Evolutionary conservation across 2,888 invertebrate genomes (phyloP).

Genomic region (Trichogramma dendrolimi): DNA sequence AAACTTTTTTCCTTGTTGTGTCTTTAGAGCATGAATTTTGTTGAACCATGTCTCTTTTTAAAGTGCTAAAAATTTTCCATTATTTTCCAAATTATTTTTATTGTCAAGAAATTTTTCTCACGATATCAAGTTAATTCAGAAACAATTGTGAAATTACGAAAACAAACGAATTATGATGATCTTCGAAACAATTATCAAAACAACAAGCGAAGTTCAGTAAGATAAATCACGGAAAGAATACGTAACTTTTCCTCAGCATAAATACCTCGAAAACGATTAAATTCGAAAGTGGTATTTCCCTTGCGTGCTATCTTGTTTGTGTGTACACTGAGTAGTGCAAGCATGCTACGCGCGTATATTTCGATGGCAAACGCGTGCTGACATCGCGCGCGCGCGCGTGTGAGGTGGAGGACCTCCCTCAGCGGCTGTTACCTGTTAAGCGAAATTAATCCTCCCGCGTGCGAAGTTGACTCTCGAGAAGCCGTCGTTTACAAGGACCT

Average conservation of each 20-base stretch:
- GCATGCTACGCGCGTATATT: not conserved
- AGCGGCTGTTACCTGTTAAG: conserved; percentile 44
- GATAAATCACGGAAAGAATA: no score
- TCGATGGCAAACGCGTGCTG: conserved; percentile 24
- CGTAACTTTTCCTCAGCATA: not conserved
- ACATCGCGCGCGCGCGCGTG: conserved; percentile 19
- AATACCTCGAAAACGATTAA: conserved; percentile 28
- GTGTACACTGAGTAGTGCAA: conserved; percentile 21
- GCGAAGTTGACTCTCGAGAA: not conserved
- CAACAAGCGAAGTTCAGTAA: no score
- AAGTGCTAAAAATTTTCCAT: no score
- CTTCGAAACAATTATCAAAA: no score
- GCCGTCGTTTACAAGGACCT: no score
- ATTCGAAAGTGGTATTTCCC: conserved; percentile 44
- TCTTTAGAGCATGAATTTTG: no score
- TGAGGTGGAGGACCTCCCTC: conserved; percentile 34
- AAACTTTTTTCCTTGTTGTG: conserved; percentile 12
- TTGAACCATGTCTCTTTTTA: no score
- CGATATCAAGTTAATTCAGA: no score
- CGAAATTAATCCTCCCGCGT: conserved; percentile 40
- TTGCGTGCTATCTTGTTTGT: conserved; percentile 38
- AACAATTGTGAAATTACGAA: no score
- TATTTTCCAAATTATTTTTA: no score
- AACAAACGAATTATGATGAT: no score
- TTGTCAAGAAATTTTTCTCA: no score